These are phyloP conservation scores for Trimorus sp. DNA, from an alignment of 2,888 invertebrate species.

Conservation along the genomic window DNA sequence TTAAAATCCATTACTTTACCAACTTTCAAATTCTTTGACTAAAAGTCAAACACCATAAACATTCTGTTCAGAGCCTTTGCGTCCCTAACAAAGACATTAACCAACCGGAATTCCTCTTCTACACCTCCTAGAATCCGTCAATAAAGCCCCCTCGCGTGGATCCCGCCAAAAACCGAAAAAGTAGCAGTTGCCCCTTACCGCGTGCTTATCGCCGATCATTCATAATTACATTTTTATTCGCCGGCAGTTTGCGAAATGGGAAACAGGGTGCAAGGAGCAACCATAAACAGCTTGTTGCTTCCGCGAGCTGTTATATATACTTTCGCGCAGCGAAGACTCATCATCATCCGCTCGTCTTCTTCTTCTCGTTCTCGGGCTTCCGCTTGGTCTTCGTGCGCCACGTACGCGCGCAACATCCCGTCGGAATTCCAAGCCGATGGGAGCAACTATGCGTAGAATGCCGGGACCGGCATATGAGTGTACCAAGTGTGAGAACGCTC, in stretches of 20 bases:
- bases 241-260: conserved; percentile 62
- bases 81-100: too few relatives aligned
- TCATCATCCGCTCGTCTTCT: conserved; percentile 51
- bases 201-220: conserved; percentile 27
- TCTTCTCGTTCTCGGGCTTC: conserved; percentile 38
- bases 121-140: too few relatives aligned
- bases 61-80: too few relatives aligned
- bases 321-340: conserved; percentile 54
- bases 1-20: too few relatives aligned
- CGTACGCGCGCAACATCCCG: conserved; percentile 66
- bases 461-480: conserved; percentile 75
- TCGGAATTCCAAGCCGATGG: conserved; percentile 70
- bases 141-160: too few relatives aligned
- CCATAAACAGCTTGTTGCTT: conserved; percentile 81
- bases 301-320: conserved; percentile 72
- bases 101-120: too few relatives aligned
- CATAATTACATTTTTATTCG: conserved; percentile 55
- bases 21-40: too few relatives aligned
- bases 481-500: conserved; percentile 68
- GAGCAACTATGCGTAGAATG: conserved; percentile 78
- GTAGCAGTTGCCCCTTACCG: neutral
- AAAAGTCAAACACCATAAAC: too few relatives aligned
- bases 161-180: too few relatives aligned
- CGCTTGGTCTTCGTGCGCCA: conserved; percentile 61
- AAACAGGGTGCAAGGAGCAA: conserved; percentile 71